These are phyloP conservation scores for Rhinichthys klamathensis DNA, from an alignment of 2,113 vertebrate species.

Conservation along the genomic window DNA sequence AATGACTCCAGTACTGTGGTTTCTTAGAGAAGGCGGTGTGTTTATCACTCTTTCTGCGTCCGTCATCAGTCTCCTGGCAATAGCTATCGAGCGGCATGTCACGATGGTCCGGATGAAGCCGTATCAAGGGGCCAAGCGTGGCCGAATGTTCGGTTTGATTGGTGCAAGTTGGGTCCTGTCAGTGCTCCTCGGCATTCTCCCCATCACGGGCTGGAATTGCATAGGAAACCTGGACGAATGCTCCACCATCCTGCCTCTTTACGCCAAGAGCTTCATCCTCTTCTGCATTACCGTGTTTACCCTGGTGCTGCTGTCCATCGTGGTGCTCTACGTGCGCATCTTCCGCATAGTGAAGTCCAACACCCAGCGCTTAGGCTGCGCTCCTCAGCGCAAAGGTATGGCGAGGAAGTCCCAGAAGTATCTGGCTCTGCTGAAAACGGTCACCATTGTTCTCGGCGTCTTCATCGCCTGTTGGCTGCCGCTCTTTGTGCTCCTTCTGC, in stretches of 20 bases:
- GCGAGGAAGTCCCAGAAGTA: constrained; percentile 78
- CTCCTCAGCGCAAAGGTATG: constrained; percentile 62
- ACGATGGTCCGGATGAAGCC: constrained; percentile 88
- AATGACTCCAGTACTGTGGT: constrained; percentile 86
- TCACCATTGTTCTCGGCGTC: constrained; percentile 86
- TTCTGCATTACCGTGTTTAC: constrained; percentile 85
- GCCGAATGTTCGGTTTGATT: constrained; percentile 82
- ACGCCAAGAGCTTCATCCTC: constrained; percentile 86
- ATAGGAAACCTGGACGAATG: constrained; percentile 77
- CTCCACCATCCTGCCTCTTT: constrained; percentile 89
- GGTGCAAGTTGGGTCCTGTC: constrained; percentile 82
- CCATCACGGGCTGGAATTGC: constrained; percentile 89
- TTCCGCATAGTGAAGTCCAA: constrained; percentile 86
- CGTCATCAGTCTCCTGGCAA: constrained; percentile 86
- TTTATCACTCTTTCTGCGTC: constrained; percentile 88
- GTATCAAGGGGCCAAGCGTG: constrained; percentile 77
- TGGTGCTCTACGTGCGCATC: constrained; percentile 85
- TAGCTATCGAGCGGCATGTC: constrained; percentile 88
- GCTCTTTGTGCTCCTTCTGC: constrained; percentile 84
- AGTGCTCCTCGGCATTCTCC: constrained; percentile 81
- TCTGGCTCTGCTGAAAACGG: constrained; percentile 84
- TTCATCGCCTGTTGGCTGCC: constrained; percentile 90
- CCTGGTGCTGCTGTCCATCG: constrained; percentile 81
- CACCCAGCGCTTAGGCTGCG: constrained; percentile 69
- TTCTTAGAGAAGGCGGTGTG: constrained; percentile 85